These are phyloP conservation scores for Hypocryptadius cinnamomeus DNA, from an alignment of 2,113 vertebrate species.

Conservation along the genomic window DNA sequence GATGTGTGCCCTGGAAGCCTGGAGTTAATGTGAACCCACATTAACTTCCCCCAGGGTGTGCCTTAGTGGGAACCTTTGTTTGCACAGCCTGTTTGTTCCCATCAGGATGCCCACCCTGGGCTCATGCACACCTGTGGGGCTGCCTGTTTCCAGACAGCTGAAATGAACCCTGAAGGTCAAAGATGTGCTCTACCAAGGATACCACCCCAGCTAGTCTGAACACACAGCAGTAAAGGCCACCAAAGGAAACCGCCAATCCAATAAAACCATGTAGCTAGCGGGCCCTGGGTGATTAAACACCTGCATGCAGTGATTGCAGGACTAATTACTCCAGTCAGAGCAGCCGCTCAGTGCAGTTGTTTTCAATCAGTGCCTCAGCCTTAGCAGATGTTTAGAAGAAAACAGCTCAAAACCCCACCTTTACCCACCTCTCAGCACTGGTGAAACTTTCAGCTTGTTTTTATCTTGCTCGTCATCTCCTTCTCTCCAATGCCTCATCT, in stretches of 20 bases:
- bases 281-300: neutral
- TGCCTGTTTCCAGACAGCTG: neutral
- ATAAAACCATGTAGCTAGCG: neutral
- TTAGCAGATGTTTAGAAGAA: neutral
- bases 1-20: neutral
- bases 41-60: fast-evolving
- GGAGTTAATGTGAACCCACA: fast-evolving
- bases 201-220: neutral
- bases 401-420: neutral
- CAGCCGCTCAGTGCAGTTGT: neutral
- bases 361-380: neutral
- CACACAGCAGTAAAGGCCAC: neutral
- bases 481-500: neutral
- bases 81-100: neutral
- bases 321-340: neutral
- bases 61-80: neutral
- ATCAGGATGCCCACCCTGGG: fast-evolving
- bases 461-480: neutral
- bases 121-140: fast-evolving
- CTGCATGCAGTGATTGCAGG: neutral
- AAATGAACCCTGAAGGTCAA: neutral
- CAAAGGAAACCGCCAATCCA: neutral
- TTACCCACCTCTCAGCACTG: neutral
- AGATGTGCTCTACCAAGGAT: neutral
- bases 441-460: neutral